phyloP scores from a whole-genome alignment of 2,113 vertebrate genomes.

The Zingel zingel region DNA sequence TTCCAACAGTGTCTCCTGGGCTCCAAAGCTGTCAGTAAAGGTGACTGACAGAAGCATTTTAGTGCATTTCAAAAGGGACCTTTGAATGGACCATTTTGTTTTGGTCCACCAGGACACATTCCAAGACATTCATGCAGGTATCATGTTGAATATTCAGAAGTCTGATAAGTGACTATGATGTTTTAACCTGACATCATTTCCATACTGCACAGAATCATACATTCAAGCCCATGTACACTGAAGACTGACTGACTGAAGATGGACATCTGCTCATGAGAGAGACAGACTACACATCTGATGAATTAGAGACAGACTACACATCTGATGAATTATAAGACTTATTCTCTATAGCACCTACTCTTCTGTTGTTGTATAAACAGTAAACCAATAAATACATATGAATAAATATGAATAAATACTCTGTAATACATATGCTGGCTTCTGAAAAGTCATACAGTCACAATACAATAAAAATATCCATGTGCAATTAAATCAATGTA shows the following conservation, averaged over 20 bases:
- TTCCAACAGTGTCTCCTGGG: neutral
- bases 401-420: neutral
- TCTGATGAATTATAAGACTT: neutral
- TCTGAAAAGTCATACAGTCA: slow-evolving; percentile 7
- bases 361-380: neutral
- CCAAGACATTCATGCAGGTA: neutral
- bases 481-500: slow-evolving; percentile 6
- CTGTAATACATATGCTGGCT: neutral
- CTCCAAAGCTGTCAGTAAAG: neutral
- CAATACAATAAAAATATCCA: neutral
- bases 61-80: neutral
- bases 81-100: neutral
- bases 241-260: neutral
- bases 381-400: neutral
- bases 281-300: neutral
- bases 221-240: neutral
- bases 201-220: neutral
- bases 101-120: neutral
- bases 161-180: neutral
- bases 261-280: neutral
- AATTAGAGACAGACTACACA: neutral
- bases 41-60: neutral
- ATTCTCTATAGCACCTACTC: neutral
- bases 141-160: neutral
- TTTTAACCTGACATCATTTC: neutral